Conservation (phyloP, 2,113 vertebrate species). For the Suricata suricatta region DNA sequence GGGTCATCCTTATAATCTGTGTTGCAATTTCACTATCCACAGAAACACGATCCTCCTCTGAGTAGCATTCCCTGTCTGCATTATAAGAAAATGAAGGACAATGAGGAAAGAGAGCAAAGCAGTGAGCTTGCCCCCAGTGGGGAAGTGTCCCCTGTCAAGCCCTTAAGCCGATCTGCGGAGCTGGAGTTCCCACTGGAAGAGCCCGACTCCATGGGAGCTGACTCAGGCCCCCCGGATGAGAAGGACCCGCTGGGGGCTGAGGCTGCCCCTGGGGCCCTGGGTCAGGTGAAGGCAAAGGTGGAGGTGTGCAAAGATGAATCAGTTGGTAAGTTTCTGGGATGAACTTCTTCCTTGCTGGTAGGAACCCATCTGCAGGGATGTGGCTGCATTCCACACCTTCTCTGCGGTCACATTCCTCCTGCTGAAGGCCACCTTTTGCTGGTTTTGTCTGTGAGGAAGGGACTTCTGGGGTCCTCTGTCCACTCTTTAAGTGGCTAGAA, state of each 20-base stretch:
- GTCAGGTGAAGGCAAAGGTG: slow-evolving; percentile 98
- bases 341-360: not conserved
- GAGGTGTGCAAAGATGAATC: slow-evolving; percentile 99
- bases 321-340: slow-evolving; percentile 88
- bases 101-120: slow-evolving; percentile 93
- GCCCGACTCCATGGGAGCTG: slow-evolving; percentile 86
- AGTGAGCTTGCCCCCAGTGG: slow-evolving; percentile 87
- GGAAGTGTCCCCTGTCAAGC: slow-evolving; percentile 86
- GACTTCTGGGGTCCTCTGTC: not conserved
- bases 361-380: not conserved
- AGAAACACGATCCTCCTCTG: slow-evolving; percentile 99
- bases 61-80: slow-evolving; percentile 99
- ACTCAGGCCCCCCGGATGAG: slow-evolving; percentile 81
- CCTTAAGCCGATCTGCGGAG: slow-evolving; percentile 82
- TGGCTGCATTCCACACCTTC: not conserved
- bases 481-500: not conserved
- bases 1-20: not conserved
- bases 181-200: slow-evolving; percentile 85
- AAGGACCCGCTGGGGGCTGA: slow-evolving; percentile 87
- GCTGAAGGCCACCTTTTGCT: not conserved
- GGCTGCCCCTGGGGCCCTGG: slow-evolving; percentile 92
- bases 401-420: not conserved
- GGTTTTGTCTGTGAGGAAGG: not conserved
- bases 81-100: slow-evolving; percentile 98
- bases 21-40: slow-evolving; percentile 30